Evolutionary conservation across 2,888 invertebrate genomes (phyloP).

Genomic region (Leptopilina drosophilae): DNA sequence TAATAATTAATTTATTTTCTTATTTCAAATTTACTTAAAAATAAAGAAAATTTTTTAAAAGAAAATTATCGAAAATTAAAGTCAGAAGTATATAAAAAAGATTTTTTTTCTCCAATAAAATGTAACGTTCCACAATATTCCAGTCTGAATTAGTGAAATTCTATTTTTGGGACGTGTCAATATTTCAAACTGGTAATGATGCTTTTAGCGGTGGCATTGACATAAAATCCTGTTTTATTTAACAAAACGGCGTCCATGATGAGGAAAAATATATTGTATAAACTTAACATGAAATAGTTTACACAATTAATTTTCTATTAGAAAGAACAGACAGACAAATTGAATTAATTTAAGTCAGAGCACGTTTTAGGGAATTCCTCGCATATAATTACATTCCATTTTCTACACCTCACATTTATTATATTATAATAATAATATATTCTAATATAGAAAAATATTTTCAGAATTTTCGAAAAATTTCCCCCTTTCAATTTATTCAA

Average conservation of each 20-base stretch:
- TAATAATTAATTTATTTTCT: too few species aligned
- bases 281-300: conserved; percentile 7
- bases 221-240: conserved; percentile 28
- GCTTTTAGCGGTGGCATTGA: conserved; percentile 25
- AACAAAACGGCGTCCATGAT: neutral
- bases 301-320: conserved; percentile 10
- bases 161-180: conserved; percentile 7
- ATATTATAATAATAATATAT: too few species aligned
- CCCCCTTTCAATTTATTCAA: too few species aligned
- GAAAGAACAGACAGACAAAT: neutral
- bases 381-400: neutral
- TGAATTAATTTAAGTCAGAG: conserved; percentile 18
- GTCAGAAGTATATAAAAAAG: too few species aligned
- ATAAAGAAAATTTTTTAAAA: too few species aligned
- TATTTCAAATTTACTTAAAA: too few species aligned
- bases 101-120: too few species aligned
- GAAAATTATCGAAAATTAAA: too few species aligned
- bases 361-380: conserved; percentile 9
- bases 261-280: neutral
- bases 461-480: too few species aligned
- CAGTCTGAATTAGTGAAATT: conserved; percentile 6
- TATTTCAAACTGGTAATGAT: conserved; percentile 16
- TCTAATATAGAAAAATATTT: too few species aligned
- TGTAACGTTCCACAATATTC: neutral
- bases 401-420: neutral